Evolutionary conservation across 2,888 invertebrate species (phyloP).

Genomic region (Nomada goodeniana): DNA sequence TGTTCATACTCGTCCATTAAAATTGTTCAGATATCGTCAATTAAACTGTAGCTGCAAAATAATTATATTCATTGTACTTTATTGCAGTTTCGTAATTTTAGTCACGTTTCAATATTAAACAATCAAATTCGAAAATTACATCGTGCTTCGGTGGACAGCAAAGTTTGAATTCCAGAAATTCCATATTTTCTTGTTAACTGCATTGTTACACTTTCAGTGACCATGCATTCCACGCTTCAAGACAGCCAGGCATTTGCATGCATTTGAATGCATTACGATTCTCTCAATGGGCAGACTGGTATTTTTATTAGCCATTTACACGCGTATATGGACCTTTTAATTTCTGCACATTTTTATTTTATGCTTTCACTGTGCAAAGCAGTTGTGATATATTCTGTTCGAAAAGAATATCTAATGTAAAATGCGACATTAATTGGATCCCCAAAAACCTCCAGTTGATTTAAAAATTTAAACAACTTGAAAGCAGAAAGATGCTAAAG

Average conservation of each 20-base stretch:
- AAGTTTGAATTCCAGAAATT: neutral
- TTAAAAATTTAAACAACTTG: no score
- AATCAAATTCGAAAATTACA: neutral
- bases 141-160: neutral
- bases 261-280: slow-evolving; percentile 1
- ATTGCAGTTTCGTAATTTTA: no score
- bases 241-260: neutral
- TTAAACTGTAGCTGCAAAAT: no score
- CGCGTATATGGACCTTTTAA: neutral
- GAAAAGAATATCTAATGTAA: neutral
- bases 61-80: no score
- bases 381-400: neutral
- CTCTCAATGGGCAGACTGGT: neutral
- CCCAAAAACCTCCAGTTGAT: no score
- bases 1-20: no score
- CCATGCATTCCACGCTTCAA: neutral
- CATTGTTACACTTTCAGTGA: neutral
- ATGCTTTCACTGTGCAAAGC: neutral
- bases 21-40: no score
- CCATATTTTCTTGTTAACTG: neutral
- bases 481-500: no score
- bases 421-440: neutral
- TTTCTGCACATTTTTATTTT: neutral
- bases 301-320: neutral
- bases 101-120: no score